Evolutionary conservation across 2,888 invertebrate genomes (phyloP), one percentile per base, ranked within the genome.

Genomic region (Alviniconcha strummeri): DNA sequence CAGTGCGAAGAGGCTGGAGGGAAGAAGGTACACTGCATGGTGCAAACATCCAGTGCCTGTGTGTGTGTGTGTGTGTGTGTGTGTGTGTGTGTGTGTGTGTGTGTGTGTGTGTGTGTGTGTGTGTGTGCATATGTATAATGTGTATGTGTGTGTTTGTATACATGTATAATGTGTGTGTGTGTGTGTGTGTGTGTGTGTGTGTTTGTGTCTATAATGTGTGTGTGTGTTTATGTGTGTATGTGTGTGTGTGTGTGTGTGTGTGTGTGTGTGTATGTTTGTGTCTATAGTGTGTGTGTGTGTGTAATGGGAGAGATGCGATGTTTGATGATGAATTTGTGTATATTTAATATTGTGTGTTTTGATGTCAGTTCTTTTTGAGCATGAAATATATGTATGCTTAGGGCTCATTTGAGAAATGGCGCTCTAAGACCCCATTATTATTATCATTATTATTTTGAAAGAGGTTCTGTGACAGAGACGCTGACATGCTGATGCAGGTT

Each of bases 1-100:
- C 85, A 91, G 77, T 93, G 93, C 86, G 85, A 85, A 71, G 84
- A 90, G 82, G 71, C 84, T n/a, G 75, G 88, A 64, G 81, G 72
- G 5, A 83, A 83, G 36, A 88, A 88, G 85, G 89, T 87, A 81
- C 36, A 74, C 4, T 19, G 17, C 13, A 64, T 8, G 17, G 11
- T 67, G 67, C n/a, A 11, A 67, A 11, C 15, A 67, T 5, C 13
- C 15, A 67, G 4, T 7, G 36, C 60, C 36, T 8, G 69, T n/a
- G 6, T 69, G 13, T 74, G 52, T 74, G 72, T 74, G 56, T 77
- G 77, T 56, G 57, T 77, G 77, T 77, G 9, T 77, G 55, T 77
- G 77, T 52, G 76, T 52, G 52, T 76, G 56, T 76, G 76, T 76
- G 52, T 52, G 76, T 76, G 56, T 76, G 76, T 76, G 56, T 76